Evolutionary conservation across 1,140 invertebrate species (phyloP).

Genomic region (Drosophila athabasca): DNA sequence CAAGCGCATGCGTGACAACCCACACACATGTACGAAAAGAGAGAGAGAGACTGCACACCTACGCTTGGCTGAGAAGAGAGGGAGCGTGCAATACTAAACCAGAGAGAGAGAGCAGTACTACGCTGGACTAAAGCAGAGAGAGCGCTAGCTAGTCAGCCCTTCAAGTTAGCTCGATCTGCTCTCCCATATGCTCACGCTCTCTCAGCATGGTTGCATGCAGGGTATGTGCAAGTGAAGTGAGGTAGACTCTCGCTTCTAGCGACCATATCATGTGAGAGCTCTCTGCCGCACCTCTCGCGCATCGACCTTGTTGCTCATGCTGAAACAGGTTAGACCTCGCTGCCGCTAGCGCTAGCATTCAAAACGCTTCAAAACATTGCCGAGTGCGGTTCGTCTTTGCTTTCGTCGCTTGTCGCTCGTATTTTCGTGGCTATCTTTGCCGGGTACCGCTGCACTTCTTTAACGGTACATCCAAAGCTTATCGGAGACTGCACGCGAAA

Average conservation of each 20-base stretch:
- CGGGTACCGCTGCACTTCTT: slow-evolving; percentile 8
- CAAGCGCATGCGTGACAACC: slow-evolving; percentile 11
- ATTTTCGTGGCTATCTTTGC: neutral
- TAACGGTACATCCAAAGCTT: slow-evolving; percentile 18
- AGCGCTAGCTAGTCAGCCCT: neutral
- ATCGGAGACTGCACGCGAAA: slow-evolving; percentile 33
- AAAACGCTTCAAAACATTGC: slow-evolving; percentile 52
- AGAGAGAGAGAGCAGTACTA: no score
- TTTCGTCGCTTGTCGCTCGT: neutral
- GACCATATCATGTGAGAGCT: no score
- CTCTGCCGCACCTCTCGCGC: slow-evolving; percentile 4
- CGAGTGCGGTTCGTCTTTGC: slow-evolving; percentile 49
- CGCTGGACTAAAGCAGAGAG: no score
- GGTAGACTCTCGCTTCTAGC: no score
- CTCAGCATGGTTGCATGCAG: neutral
- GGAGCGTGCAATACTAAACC: no score
- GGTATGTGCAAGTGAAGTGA: no score
- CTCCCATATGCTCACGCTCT: neutral
- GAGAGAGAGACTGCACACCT: neutral
- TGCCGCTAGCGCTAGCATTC: slow-evolving; percentile 29
- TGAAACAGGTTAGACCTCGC: slow-evolving; percentile 49
- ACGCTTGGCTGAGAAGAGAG: no score
- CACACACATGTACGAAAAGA: slow-evolving; percentile 10
- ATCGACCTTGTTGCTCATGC: neutral
- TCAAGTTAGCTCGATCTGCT: slow-evolving; percentile 31